Evolutionary conservation across 2,888 invertebrate genomes (phyloP).

Genomic region (Ypsolopha scabrella): DNA sequence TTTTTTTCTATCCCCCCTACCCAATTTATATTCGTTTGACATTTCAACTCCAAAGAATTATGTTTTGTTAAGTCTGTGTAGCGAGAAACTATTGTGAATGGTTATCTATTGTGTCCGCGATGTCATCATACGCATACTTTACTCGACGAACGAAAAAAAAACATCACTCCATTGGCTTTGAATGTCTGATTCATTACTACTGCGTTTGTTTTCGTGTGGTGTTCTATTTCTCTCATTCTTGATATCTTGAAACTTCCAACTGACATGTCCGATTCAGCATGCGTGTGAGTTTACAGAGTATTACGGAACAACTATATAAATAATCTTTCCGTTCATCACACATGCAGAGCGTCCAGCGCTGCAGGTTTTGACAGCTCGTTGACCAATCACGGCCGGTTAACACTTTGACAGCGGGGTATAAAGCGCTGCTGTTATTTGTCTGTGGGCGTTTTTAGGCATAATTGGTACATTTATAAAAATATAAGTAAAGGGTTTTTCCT

Average conservation of each 20-base stretch:
- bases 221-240: neutral
- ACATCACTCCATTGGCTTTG: conserved; percentile 54
- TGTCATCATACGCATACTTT: conserved; percentile 39
- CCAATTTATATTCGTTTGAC: conserved; percentile 21
- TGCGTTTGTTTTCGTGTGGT: neutral
- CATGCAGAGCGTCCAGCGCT: neutral
- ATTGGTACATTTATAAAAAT: no score
- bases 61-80: conserved; percentile 62
- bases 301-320: neutral
- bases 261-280: neutral
- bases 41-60: conserved; percentile 28
- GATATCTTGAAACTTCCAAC: neutral
- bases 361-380: no score
- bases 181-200: conserved; percentile 41
- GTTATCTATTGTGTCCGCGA: conserved; percentile 47
- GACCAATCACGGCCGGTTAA: no score
- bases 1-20: neutral
- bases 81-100: conserved; percentile 44
- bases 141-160: conserved; percentile 16
- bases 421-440: no score
- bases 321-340: neutral
- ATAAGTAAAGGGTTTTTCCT: no score
- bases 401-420: no score
- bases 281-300: neutral
- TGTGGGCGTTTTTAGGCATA: no score